Base-by-base conservation (phyloP, 2,113 vertebrate species). In the Erythrolamprus reginae region DNA sequence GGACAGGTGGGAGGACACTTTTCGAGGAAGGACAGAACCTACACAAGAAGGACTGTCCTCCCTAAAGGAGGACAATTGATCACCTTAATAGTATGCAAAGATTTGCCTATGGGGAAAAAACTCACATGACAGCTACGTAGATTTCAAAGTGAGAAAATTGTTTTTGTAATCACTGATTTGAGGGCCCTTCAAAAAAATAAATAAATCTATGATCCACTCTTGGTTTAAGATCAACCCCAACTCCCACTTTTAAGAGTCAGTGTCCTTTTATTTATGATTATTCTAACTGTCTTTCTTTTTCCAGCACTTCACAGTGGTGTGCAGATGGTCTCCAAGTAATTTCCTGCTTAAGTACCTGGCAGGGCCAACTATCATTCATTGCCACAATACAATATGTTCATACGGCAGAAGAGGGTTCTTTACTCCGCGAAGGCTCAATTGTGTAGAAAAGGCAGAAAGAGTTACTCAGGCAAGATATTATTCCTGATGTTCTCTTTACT, bases 91-190 rank as follows among this genome's bases (percentile, higher is more conserved):
- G n/a, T n/a, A n/a, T n/a, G n/a, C n/a, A n/a, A n/a, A 96, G 94
- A 94, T 93, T 96, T 92, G 93, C 90, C 33, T 92, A 89, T 92
- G 93, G n/a, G n/a, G n/a, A 42, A 86, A 93, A 58, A 86, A 93
- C 95, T 93, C 95, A 96, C 92, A 92, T 94, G 95, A 92, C 94
- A 94, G 93, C 15, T n/a, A 1, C 21, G 7, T 50, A 24, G 12
- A 95, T 92, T 92, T 97, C 94, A 95, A 90, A 86, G 93, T 97
- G 96, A 94, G 93, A 94, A 56, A 19, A 21, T 23, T 84, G 55
- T 89, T 48, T 55, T 33, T 9, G 1, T 88, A 84, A 3, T 89
- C 24, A 23, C 8, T 58, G 23, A 58, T 58, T 84, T 26, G 45
- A 52, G n/a, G 94, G 95, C 92, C 95, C 96, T 89, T 93, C 96